These are phyloP conservation scores for Phymanthus crucifer DNA, from an alignment of 92 coral and sea anemone species.

Conservation along the genomic window DNA sequence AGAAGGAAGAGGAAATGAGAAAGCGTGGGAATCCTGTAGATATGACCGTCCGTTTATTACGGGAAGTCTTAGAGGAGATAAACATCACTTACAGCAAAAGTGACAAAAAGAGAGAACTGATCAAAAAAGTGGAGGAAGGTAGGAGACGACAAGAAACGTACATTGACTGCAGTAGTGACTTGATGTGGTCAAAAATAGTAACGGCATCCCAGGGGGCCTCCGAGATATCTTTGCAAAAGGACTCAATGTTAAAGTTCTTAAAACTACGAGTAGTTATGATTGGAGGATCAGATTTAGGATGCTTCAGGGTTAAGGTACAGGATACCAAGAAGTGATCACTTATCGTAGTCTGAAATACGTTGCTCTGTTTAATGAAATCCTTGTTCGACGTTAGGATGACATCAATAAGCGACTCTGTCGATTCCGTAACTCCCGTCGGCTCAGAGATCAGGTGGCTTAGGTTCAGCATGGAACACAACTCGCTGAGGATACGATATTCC, in stretches of 20 bases:
- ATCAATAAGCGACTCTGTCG: slow-evolving; percentile 19
- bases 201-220: too few species aligned
- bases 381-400: slow-evolving; percentile 22
- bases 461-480: slow-evolving; percentile 11
- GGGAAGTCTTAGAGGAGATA: slow-evolving; percentile 9
- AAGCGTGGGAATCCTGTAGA: slow-evolving; percentile 7
- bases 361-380: too few species aligned
- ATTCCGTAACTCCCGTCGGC: slow-evolving; percentile 32
- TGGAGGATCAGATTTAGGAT: too few species aligned
- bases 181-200: too few species aligned
- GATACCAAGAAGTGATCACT: too few species aligned
- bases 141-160: too few species aligned
- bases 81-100: slow-evolving; percentile 7
- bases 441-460: slow-evolving; percentile 24
- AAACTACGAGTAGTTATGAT: too few species aligned
- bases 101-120: slow-evolving; percentile 1
- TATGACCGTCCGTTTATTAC: slow-evolving; percentile 10
- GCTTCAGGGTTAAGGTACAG: too few species aligned
- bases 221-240: too few species aligned
- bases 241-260: too few species aligned
- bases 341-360: too few species aligned
- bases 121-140: slow-evolving; percentile 1
- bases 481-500: not conserved
- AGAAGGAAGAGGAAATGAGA: not conserved
- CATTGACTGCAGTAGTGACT: too few species aligned